phyloP scores from a whole-genome alignment of 2,888 invertebrate genomes.

The Nemoura dubitans region DNA sequence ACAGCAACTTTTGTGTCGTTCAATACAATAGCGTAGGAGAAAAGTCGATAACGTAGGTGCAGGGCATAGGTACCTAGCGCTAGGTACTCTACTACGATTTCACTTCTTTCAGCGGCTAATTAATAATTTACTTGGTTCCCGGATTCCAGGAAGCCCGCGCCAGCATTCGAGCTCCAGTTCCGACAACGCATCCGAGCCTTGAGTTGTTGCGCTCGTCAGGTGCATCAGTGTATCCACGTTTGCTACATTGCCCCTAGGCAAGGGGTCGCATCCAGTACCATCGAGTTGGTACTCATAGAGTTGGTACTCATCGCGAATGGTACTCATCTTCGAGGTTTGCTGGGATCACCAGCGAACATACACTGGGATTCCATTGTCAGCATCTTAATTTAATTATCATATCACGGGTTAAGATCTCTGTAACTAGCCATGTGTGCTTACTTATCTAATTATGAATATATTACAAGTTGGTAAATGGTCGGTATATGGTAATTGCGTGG shows the following conservation, averaged over 20 bases:
- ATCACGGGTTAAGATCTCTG: neutral
- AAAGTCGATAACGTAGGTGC: neutral
- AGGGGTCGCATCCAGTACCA: too few species aligned
- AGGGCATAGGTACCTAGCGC: too few species aligned
- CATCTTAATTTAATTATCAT: slow-evolving; percentile 7
- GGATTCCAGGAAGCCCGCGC: neutral
- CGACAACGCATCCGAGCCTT: too few species aligned
- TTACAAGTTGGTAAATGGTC: neutral
- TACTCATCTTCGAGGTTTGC: neutral
- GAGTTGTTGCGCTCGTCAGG: neutral
- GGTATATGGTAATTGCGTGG: neutral
- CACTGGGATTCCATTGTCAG: neutral
- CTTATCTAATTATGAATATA: neutral
- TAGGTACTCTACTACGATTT: neutral
- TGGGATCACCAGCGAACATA: neutral
- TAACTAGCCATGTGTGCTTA: neutral
- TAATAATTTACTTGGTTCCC: neutral
- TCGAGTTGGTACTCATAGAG: too few species aligned
- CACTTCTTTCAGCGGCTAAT: neutral
- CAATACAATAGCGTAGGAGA: neutral
- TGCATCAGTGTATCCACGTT: neutral
- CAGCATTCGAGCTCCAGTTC: neutral
- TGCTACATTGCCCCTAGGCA: too few species aligned
- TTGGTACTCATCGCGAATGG: too few species aligned
- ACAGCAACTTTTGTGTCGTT: neutral